These are phyloP conservation scores for Chrysomela aeneicollis DNA, from an alignment of 2,888 invertebrate species.

Conservation along the genomic window DNA sequence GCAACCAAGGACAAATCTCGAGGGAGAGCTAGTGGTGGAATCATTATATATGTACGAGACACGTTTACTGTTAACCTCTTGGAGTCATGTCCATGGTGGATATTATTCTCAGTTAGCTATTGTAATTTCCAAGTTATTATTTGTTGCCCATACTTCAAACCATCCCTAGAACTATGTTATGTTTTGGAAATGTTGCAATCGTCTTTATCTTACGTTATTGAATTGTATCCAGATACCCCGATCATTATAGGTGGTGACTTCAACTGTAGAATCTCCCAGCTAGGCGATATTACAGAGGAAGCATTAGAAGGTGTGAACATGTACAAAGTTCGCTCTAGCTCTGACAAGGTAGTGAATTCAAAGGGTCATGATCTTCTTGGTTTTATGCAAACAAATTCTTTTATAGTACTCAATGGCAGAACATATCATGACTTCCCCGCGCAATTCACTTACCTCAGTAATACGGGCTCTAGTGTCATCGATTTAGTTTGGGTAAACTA, in stretches of 20 bases:
- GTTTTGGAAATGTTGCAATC: neutral
- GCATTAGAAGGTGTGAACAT: neutral
- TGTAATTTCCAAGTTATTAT: neutral
- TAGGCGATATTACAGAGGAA: neutral
- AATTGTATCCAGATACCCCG: neutral
- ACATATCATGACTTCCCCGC: neutral
- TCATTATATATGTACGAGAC: neutral
- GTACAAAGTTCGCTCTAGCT: neutral
- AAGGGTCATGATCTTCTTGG: too few relatives aligned
- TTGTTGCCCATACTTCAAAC: neutral
- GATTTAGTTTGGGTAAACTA: conserved; percentile 2
- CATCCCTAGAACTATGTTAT: neutral
- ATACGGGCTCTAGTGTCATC: neutral
- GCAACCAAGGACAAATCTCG: neutral
- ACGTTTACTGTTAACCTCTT: neutral
- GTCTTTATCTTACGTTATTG: neutral
- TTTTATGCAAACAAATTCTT: neutral
- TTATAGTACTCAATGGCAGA: neutral
- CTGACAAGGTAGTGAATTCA: neutral
- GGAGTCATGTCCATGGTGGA: neutral
- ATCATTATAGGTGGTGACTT: neutral
- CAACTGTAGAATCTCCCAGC: neutral
- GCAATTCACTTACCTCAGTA: neutral
- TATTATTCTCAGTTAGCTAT: neutral
- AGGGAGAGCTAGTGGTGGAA: conserved; percentile 1